Conservation (phyloP, 2,797 vertebrate genomes). For the Falco columbarius region DNA sequence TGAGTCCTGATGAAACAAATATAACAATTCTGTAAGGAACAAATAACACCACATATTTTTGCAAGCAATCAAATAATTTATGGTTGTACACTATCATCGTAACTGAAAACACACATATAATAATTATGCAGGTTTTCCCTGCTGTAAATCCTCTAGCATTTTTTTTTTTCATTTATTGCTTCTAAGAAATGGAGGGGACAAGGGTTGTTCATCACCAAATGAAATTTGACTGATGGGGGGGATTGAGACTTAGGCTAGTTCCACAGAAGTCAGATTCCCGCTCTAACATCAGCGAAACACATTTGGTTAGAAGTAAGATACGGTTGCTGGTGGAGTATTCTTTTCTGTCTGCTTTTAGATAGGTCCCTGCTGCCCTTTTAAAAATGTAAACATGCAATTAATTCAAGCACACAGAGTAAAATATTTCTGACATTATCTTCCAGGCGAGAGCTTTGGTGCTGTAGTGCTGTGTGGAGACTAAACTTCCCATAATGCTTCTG, state of each 20-base stretch:
- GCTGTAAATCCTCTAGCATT: background rate
- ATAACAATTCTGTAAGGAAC: background rate
- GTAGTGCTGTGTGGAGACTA: background rate
- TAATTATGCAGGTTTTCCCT: background rate
- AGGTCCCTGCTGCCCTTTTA: background rate
- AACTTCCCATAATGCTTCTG: background rate
- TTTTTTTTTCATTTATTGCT: background rate
- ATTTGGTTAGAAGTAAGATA: background rate
- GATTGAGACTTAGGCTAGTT: conserved; percentile 10
- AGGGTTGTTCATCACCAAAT: conserved; percentile 1
- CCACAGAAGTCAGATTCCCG: conserved; percentile 26
- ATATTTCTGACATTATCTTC: conserved; percentile 6
- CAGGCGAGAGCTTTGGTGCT: background rate
- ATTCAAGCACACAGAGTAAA: conserved; percentile 13
- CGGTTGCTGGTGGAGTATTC: background rate
- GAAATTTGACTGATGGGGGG: background rate
- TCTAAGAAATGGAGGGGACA: background rate
- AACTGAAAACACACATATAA: background rate
- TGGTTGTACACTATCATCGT: background rate
- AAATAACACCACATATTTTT: background rate
- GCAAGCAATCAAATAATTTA: background rate
- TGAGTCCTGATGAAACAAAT: background rate
- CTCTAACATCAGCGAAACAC: conserved; percentile 1
- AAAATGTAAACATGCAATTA: conserved; percentile 45
- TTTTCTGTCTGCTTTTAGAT: conserved; percentile 19